Conservation (phyloP, 2,888 invertebrate species). For the Dyspetes luteomarginatus region DNA sequence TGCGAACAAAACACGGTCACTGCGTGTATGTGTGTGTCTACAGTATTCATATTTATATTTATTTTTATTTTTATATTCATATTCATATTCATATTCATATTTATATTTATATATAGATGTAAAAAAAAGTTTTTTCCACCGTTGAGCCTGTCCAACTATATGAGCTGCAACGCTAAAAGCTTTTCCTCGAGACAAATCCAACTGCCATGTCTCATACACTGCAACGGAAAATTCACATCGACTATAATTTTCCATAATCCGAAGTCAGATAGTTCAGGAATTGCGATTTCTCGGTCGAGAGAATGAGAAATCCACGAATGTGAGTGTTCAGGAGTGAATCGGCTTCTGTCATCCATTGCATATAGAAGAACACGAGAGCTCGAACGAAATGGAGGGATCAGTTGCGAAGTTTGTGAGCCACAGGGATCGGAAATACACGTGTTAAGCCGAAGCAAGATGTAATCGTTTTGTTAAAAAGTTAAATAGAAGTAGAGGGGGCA, state of each 20-base stretch:
- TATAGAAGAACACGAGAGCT: conserved; percentile 14
- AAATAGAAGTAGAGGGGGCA: conserved; percentile 67
- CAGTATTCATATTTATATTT: too few species aligned
- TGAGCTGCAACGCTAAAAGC: conserved; percentile 19
- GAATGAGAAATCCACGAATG: not conserved
- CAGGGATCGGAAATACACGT: conserved; percentile 12
- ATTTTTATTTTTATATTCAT: too few species aligned
- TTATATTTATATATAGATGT: too few species aligned
- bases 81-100: too few species aligned
- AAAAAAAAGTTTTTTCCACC: conserved; percentile 8
- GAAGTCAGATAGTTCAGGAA: conserved; percentile 31
- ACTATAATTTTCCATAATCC: conserved; percentile 21
- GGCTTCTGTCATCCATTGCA: not conserved
- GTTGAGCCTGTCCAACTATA: conserved; percentile 44
- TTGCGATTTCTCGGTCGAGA: conserved; percentile 5
- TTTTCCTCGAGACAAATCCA: conserved; percentile 33
- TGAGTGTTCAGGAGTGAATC: not conserved
- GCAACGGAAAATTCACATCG: conserved; percentile 34
- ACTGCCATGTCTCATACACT: conserved; percentile 17
- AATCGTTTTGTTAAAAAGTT: conserved; percentile 68
- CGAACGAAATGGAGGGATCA: not conserved
- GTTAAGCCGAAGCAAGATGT: conserved; percentile 55
- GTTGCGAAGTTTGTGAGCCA: not conserved
- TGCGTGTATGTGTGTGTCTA: too few species aligned
- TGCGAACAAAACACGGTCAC: too few species aligned